phyloP scores from a whole-genome alignment of 1,140 invertebrate genomes.

The Drosophila baimaii region DNA sequence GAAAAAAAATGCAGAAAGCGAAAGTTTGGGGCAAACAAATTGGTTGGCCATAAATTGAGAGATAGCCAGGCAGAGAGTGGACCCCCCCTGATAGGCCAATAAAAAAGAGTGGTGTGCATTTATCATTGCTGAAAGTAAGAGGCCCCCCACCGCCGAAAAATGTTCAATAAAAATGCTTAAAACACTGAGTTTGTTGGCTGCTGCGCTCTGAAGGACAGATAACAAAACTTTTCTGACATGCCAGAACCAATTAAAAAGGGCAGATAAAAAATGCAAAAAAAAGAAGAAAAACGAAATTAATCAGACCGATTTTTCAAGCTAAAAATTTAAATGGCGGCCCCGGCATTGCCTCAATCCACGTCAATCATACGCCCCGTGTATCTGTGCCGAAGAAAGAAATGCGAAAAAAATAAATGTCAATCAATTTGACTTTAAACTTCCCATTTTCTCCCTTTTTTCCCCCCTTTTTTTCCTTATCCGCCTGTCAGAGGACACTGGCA shows the following conservation, averaged over 20 bases:
- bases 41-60: slow-evolving; percentile 27
- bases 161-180: slow-evolving; percentile 2
- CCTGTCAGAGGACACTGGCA: slow-evolving; percentile 36
- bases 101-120: too few relatives aligned
- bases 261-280: background rate
- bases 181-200: background rate
- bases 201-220: slow-evolving; percentile 3
- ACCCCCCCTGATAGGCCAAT: slow-evolving; percentile 16
- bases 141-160: background rate
- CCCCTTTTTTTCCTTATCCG: slow-evolving; percentile 1
- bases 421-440: slow-evolving; percentile 50
- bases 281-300: slow-evolving; percentile 25
- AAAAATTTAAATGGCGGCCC: slow-evolving; percentile 54
- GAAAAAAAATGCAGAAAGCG: background rate
- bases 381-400: slow-evolving; percentile 8
- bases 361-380: slow-evolving; percentile 64
- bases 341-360: slow-evolving; percentile 24
- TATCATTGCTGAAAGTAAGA: slow-evolving; percentile 3
- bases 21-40: slow-evolving; percentile 33
- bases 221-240: slow-evolving; percentile 14
- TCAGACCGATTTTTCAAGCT: slow-evolving; percentile 44
- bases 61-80: slow-evolving; percentile 13
- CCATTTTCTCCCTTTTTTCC: slow-evolving; percentile 19
- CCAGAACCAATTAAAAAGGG: slow-evolving; percentile 30
- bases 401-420: slow-evolving; percentile 48